Base-by-base conservation (phyloP, 2,113 vertebrate species). In the Periophthalmus modestus region DNA sequence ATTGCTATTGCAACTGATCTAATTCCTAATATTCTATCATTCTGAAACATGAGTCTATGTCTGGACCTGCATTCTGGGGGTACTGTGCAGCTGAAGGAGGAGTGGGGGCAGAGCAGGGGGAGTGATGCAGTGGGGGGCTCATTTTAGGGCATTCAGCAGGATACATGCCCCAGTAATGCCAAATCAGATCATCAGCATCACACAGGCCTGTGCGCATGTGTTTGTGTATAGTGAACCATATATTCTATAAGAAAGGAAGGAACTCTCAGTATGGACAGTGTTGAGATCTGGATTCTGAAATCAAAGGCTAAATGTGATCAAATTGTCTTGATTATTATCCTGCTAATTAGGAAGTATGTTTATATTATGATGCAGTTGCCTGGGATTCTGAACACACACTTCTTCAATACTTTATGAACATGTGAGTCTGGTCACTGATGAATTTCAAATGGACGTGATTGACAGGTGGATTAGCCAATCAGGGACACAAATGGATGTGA, bases 101-200 rank as follows among this genome's bases (percentile, higher is more conserved):
- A 54, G 28, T 77, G 73, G 46, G 57, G n/a, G 46, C 63, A 74
- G 28, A 7, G 23, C 21, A 47, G 73, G 61, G 78, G 23, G 54
- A 78, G 66, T 54, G 70, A 71, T 69, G 58, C 77, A 72, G 66
- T 47, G 70, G 74, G 69, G 74, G 61, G 75, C 50, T 19, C 74
- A 16, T 78, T 88, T 84, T 55, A 85, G 84, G 71, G 77, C 89
- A 87, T 86, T 88, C 86, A 86, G 86, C 82, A 83, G 69, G 79
- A 89, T 70, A 66, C 15, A 1, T 89, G 89, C 57, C 89, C 89
- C 72, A 92, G 72, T 92, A 89, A 85, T 88, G 89, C 89, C 91
- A 90, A 57, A 83, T 78, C 79, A 0, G 70, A 90, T 92, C 79
- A 89, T 81, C 68, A 48, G 36, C 9, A 12, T 52, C 77, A 71